Percentiles rank a stretch among this genome's conserved stretches.
Conservation (phyloP, 2,113 vertebrate genomes). For the Sus scrofa region T2T-Sscrofa CM000817.6:115270001-115270500, state of each 20-base stretch:
- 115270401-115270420: background rate
- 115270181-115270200: background rate
- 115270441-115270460: background rate
- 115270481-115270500: no score
- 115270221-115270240: background rate
- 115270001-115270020: background rate
- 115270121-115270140: background rate
- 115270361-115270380: background rate
- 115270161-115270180: background rate
- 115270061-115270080: background rate
- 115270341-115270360: background rate
- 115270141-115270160: background rate
- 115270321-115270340: background rate
- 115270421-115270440: background rate
- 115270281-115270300: background rate
- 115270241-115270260: background rate
- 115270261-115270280: background rate
- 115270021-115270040: fast-evolving
- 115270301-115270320: background rate
- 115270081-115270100: background rate
- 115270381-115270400: slow-evolving; percentile 16
- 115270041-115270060: fast-evolving
- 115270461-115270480: no score
- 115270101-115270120: background rate
- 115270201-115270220: background rate